A percentile compares a stretch with the other conserved stretches of the same genome.
Conservation (phyloP, 1,140 invertebrate species). For the Listronotus bonariensis region DNA sequence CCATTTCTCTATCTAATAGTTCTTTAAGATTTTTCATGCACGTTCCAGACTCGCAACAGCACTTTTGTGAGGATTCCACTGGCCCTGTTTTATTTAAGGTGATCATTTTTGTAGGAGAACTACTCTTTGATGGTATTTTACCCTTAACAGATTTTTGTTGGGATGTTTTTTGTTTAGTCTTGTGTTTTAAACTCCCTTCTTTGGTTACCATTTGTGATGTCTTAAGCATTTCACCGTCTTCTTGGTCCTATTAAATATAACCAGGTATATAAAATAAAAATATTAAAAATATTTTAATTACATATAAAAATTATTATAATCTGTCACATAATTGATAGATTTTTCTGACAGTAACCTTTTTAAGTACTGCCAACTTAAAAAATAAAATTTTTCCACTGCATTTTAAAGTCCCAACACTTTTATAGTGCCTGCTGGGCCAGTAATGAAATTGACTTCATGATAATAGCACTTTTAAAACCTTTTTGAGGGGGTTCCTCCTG, state of each 20-base stretch:
- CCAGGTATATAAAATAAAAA: too few relatives aligned
- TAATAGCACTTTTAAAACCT: too few relatives aligned
- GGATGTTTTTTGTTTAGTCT: conserved; percentile 23
- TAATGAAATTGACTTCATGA: too few relatives aligned
- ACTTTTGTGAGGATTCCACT: conserved; percentile 15
- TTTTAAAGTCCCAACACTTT: too few relatives aligned
- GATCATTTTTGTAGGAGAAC: conserved; percentile 19
- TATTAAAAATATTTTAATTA: too few relatives aligned
- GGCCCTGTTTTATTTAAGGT: background rate
- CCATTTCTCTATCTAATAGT: conserved; percentile 46
- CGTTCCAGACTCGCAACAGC: conserved; percentile 38
- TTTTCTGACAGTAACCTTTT: too few relatives aligned
- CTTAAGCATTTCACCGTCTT: background rate
- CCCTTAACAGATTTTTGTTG: conserved; percentile 25
- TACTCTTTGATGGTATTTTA: conserved; percentile 18
- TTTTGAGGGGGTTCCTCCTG: too few relatives aligned
- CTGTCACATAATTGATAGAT: too few relatives aligned
- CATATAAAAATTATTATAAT: too few relatives aligned
- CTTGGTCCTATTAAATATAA: background rate
- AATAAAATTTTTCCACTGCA: too few relatives aligned
- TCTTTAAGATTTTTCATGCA: conserved; percentile 45
- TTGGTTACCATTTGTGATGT: background rate
- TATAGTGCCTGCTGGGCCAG: too few relatives aligned
- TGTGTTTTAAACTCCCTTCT: conserved; percentile 13
- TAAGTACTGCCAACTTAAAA: too few relatives aligned